Conservation (phyloP, 2,113 vertebrate species). For the Spea bombifrons region DNA sequence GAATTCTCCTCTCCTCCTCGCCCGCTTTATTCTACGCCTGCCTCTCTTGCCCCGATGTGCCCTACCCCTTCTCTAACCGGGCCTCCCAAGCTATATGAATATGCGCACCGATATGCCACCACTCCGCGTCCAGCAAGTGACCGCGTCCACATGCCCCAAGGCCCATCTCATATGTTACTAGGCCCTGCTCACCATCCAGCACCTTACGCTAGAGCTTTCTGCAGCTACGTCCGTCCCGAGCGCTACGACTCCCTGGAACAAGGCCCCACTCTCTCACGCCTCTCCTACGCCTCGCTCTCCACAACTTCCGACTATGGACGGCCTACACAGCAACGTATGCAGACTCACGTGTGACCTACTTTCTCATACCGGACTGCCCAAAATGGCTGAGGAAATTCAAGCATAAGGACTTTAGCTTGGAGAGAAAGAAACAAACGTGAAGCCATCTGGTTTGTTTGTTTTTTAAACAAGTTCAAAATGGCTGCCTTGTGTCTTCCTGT, state of each 20-base stretch:
- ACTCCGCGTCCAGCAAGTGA: constrained; percentile 38
- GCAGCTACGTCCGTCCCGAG: constrained; percentile 80
- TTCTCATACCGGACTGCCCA: background rate
- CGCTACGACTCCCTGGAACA: constrained; percentile 75
- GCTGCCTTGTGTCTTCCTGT: constrained; percentile 30
- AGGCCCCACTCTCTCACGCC: constrained; percentile 72
- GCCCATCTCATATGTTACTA: constrained; percentile 53
- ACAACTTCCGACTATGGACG: constrained; percentile 75
- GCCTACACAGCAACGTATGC: constrained; percentile 80
- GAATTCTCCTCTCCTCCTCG: constrained; percentile 72
- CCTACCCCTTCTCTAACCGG: constrained; percentile 47
- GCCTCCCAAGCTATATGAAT: constrained; percentile 76
- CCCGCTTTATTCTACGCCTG: constrained; percentile 69
- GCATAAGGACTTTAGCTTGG: background rate
- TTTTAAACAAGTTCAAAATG: background rate
- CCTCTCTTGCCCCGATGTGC: constrained; percentile 66
- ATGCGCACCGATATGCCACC: constrained; percentile 68
- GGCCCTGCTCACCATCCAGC: constrained; percentile 75
- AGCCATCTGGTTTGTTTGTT: background rate
- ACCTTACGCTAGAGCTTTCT: constrained; percentile 80
- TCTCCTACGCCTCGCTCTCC: constrained; percentile 81
- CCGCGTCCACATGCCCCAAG: constrained; percentile 58
- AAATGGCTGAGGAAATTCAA: background rate
- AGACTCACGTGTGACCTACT: constrained; percentile 82
- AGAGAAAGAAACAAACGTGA: background rate